Base-by-base conservation (phyloP, 1,140 invertebrate genomes). In the Scaptomyza montana region DNA sequence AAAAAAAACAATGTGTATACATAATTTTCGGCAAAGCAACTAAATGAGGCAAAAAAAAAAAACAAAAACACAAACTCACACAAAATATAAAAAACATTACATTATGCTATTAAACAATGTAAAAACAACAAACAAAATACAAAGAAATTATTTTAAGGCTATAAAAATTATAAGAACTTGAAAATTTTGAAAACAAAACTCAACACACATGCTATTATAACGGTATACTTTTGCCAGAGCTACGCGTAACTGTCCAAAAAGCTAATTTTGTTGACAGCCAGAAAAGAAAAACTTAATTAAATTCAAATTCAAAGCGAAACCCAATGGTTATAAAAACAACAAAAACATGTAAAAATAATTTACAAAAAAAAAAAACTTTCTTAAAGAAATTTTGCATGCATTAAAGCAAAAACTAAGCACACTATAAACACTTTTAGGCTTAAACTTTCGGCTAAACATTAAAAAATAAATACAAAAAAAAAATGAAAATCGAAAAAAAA, bases 81-180 rank as follows among this genome's bases (percentile, higher is more conserved):
- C 60, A 67, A 43, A 46, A 67, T 45, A 25, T n/a, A 25, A 25
- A 25, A 25, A 25, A 67, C 69, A 67, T 46, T 36, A 79, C 60
- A 73, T 65, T 74, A 69, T 86, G 80, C 74, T 71, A 25, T 33
- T 6, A 33, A 73, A 51, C 73, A 74, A 70, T 36, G 33, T 36
- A 84, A 51, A 66, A 79, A 74, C 33, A 50, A 43, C 43, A 78
- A 69, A 77, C 54, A 64, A 68, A 80, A 85, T 89, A 74, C 80
- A 89, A 85, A 89, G 85, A 89, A 89, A 89, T 89, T 89, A 89
- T 89, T 89, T 73, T 85, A 89, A 85, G 85, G 67, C 80, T 85
- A 81, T 62, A 68, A 68, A 84, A 80, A 85, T 89, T 61, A 80
- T 51, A 46, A 77, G 49, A 74, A 79, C 19, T 41, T 41, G 36